Evolutionary conservation across 92 coral and sea anemone genomes (phyloP).

Genomic region (Micromussa lordhowensis): DNA sequence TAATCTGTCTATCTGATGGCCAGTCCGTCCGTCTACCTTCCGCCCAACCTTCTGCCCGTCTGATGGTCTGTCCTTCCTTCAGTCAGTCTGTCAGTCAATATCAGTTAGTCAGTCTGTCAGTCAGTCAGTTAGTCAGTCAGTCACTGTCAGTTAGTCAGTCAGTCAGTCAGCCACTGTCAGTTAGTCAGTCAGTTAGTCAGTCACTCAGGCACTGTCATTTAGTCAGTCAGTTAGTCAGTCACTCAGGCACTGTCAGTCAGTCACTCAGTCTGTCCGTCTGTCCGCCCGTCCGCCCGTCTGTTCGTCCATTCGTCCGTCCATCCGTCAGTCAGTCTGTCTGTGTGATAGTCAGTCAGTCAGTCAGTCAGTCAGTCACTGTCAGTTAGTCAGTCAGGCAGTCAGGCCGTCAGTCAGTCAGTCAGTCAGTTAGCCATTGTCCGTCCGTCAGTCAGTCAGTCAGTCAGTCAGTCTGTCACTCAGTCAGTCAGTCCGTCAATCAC

Average conservation of each 20-base stretch:
- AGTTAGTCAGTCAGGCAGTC: background rate
- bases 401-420: too few species aligned
- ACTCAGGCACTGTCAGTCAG: too few species aligned
- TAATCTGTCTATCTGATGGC: background rate
- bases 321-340: background rate
- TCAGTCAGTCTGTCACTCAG: background rate
- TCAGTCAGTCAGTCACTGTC: background rate
- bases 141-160: background rate
- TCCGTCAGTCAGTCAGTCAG: background rate
- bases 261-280: background rate
- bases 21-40: background rate
- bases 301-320: background rate
- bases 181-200: background rate
- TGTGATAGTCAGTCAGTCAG: background rate
- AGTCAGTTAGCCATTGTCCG: too few species aligned
- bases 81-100: background rate
- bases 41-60: background rate
- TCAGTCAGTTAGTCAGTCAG: background rate
- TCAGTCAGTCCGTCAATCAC: background rate
- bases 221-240: background rate
- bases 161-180: background rate
- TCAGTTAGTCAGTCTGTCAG: background rate
- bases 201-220: background rate
- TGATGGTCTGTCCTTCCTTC: background rate
- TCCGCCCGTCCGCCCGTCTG: background rate